Percentiles rank a stretch among this genome's conserved stretches.
Evolutionary conservation across 2,113 vertebrate genomes (phyloP).

Genomic region (Lepisosteus osseus): DNA sequence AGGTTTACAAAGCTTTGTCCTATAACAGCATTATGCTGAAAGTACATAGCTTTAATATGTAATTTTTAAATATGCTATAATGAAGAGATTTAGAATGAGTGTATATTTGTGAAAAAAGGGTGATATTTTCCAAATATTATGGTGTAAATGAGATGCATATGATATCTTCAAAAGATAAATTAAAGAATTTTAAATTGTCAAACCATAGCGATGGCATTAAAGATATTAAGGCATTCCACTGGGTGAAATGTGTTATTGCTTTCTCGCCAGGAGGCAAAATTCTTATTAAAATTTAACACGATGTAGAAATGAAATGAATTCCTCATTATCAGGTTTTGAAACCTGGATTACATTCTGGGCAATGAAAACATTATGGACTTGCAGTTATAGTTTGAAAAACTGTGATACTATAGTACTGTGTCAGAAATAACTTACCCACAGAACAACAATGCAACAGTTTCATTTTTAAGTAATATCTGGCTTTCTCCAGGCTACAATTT

Average conservation of each 20-base stretch:
- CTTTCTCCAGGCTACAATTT: neutral
- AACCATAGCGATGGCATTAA: conserved; percentile 6
- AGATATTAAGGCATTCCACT: conserved; percentile 17
- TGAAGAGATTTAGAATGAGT: neutral
- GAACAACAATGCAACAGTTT: neutral
- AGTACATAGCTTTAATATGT: neutral
- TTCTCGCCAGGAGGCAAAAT: conserved; percentile 23
- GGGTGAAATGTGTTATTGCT: conserved; percentile 18
- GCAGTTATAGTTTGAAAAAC: neutral
- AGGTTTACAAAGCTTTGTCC: too few relatives aligned
- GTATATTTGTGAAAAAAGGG: neutral
- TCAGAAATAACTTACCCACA: neutral
- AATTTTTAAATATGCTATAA: neutral
- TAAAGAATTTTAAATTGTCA: neutral
- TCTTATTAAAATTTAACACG: conserved; percentile 26
- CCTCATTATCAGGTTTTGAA: conserved; percentile 25
- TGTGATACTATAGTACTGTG: neutral
- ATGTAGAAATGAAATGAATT: conserved; percentile 26
- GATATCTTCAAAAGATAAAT: conserved; percentile 9
- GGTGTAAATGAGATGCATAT: neutral
- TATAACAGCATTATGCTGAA: neutral
- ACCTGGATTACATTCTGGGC: conserved; percentile 23
- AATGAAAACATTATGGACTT: neutral
- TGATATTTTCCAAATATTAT: neutral
- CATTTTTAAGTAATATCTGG: conserved; percentile 4